Base-by-base conservation (phyloP, 2,888 invertebrate species). In the Lomographa bimaculata region DNA sequence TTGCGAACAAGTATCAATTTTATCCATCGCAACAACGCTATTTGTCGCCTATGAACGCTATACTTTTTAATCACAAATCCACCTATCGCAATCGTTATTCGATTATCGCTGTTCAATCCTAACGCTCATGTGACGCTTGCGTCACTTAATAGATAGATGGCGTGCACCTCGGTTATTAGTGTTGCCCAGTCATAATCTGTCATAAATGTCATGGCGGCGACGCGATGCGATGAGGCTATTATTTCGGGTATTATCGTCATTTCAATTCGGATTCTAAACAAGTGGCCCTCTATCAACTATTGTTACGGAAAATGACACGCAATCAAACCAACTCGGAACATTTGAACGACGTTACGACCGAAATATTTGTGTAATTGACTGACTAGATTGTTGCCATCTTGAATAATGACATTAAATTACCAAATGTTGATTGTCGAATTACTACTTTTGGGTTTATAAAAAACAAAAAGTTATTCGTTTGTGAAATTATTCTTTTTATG, bases 71-170 rank as follows among this genome's bases (percentile, higher is more conserved):
- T 68, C 63, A 71, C 57, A 54, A 67, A 68, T 69, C 66, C 51
- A 64, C 60, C 57, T 61, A 60, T 64, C 50, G 63, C 21, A 35
- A 41, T 41, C 35, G 26, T 30, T 41, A 26, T 25, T 35, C 24
- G 34, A 41, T 78, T 77, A 79, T 76, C 76, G 66, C 62, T 76
- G 77, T 79, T 73, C 73, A 78, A 78, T 77, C 72, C 66, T 71
- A 71, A 63, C 69, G 19, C 57, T 72, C 68, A 69, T 66, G 60
- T 68, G 58, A 66, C 62, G 71, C 66, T 78, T 78, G 59, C 73
- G 70, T 68, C 71, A 76, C 62, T 64, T 85, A 85, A 84, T 85
- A 85, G 79, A 79, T 77, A 81, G 74, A 83, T 85, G 71, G 84
- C 86, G 84, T 85, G 86, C 62, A 66, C 55, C 46, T 50, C 54